Evolutionary conservation across 2,113 vertebrate species (phyloP), one percentile per base, ranked within the genome.

Genomic region (Spizaetus ornatus): DNA sequence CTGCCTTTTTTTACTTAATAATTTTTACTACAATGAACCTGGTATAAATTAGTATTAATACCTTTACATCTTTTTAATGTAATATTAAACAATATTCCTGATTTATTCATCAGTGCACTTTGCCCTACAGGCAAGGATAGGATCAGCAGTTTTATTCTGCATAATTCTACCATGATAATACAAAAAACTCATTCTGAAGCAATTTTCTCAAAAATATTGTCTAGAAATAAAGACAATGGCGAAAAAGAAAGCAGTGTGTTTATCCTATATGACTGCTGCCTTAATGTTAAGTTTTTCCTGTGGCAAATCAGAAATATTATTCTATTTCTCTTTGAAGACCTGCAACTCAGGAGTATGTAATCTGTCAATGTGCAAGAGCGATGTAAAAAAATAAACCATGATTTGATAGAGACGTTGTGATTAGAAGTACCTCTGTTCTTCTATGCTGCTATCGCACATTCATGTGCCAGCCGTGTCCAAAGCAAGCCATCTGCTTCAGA

Each of bases 21-120:
- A 14, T 34, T 95, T 95, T 91, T 56, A 88, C 61, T 84, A 48
- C 74, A 78, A 21, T 43, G 26, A 84, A 79, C 56, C 55, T 66
- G 8, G 40, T 53, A 87, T 83, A 97, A 92, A 94, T 95, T 94
- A 83, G 65, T 96, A 88, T 52, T 94, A 90, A 95, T 78, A 91
- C 31, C 84, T 90, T 93, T 90, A 53, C 82, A 80, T 92, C 80
- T 95, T 95, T 95, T 96, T 96, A 95, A 95, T 96, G 91, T 91
- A 97, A 95, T 95, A 97, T 97, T 97, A 97, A 97, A 94, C 93
- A 89, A 93, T 95, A 83, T 82, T 92, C 53, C 42, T 96, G 94
- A 95, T 95, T 95, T 94, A 96, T 94, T 95, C 42, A 95, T 93
- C 81, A 86, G 66, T 86, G 93, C 78, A 90, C 82, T 97, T 96